phyloP scores from a whole-genome alignment of 2,888 invertebrate species.

The Lithophane ornitopus region DNA sequence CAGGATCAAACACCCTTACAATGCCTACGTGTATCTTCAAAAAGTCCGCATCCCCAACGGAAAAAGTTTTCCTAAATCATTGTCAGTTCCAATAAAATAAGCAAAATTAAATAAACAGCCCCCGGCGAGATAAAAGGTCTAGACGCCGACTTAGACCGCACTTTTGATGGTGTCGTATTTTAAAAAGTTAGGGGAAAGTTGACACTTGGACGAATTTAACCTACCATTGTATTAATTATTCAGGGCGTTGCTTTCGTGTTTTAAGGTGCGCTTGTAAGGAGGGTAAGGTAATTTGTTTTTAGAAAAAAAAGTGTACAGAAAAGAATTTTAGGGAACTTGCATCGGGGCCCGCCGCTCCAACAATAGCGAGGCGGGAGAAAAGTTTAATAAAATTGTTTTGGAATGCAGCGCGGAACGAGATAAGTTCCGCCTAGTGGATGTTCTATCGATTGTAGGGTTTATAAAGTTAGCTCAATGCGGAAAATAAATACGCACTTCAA shows the following conservation, averaged over 20 bases:
- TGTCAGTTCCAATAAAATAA: conserved; percentile 89
- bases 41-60: conserved; percentile 73
- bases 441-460: conserved; percentile 81
- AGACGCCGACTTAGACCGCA: conserved; percentile 86
- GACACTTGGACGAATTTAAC: conserved; percentile 90
- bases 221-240: conserved; percentile 91
- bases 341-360: conserved; percentile 76
- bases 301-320: conserved; percentile 79
- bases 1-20: conserved; percentile 84
- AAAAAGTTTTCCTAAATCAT: conserved; percentile 86
- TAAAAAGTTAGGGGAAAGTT: conserved; percentile 88
- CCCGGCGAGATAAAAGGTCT: conserved; percentile 87
- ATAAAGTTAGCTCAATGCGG: conserved; percentile 62
- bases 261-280: conserved; percentile 87
- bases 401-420: conserved; percentile 86
- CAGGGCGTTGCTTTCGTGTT: conserved; percentile 87
- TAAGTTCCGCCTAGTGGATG: conserved; percentile 80
- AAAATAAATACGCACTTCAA: conserved; percentile 54
- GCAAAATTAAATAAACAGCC: conserved; percentile 89
- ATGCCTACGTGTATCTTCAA: conserved; percentile 69
- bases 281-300: conserved; percentile 88
- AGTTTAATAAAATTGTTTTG: conserved; percentile 88
- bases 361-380: conserved; percentile 80
- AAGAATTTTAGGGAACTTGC: conserved; percentile 87
- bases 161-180: conserved; percentile 89